A percentile compares a stretch with the other conserved stretches of the same genome.
Evolutionary conservation across 1,140 invertebrate species (phyloP).

Genomic region (Andrena cerasifolii): DNA sequence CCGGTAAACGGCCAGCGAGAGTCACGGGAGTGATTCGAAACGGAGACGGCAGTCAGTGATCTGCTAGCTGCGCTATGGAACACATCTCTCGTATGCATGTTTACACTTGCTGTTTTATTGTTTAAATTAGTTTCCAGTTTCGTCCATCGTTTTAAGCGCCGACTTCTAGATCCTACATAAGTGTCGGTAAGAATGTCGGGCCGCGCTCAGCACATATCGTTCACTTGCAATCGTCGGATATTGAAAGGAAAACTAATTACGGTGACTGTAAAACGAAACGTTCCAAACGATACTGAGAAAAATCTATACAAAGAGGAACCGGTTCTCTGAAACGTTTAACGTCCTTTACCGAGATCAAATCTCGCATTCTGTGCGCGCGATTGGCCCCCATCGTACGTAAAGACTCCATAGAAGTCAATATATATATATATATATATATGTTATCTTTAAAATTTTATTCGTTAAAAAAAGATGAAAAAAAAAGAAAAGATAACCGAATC

Average conservation of each 20-base stretch:
- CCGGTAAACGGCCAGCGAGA: no score
- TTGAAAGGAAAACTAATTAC: neutral
- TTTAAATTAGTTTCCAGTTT: no score
- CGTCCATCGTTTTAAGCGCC: no score
- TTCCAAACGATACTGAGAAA: constrained; percentile 11
- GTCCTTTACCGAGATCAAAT: constrained; percentile 26
- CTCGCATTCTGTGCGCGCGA: constrained; percentile 36
- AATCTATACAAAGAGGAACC: constrained; percentile 26
- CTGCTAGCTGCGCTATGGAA: no score
- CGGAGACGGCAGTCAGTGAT: no score
- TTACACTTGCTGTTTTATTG: no score
- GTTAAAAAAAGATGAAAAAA: constrained; percentile 32
- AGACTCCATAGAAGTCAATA: constrained; percentile 51
- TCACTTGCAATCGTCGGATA: constrained; percentile 3
- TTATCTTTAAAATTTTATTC: constrained; percentile 46
- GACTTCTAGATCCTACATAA: no score
- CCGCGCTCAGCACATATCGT: no score
- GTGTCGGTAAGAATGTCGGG: neutral
- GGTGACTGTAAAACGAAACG: constrained; percentile 6
- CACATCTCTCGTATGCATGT: no score
- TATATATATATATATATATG: no score
- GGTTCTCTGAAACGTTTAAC: constrained; percentile 39
- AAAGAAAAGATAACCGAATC: constrained; percentile 44
- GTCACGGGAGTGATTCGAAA: no score
- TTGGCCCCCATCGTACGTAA: constrained; percentile 49